A percentile compares a stretch with the other conserved stretches of the same genome.
These are phyloP conservation scores for Enteromius thamalakanensis DNA, from an alignment of 2,797 vertebrate genomes.

Conservation along the genomic window DNA sequence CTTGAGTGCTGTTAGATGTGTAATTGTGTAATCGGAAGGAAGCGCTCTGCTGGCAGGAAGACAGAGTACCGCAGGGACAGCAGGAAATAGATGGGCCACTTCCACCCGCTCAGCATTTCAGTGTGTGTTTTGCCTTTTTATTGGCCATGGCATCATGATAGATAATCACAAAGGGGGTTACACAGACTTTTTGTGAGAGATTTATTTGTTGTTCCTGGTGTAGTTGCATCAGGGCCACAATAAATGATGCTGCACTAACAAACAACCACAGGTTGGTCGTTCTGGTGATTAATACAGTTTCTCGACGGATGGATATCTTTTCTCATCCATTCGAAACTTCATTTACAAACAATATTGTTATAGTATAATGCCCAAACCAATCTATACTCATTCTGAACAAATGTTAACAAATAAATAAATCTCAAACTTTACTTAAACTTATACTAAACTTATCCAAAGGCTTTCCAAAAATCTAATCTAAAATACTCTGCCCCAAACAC, in stretches of 20 bases:
- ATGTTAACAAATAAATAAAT: too few relatives aligned
- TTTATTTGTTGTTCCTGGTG: slow-evolving; percentile 44
- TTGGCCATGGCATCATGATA: slow-evolving; percentile 51
- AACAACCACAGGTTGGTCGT: slow-evolving; percentile 33
- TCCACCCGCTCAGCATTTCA: slow-evolving; percentile 32
- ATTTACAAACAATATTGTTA: not conserved
- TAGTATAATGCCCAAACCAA: not conserved
- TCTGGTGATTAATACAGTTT: slow-evolving; percentile 13
- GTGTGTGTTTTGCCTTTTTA: slow-evolving; percentile 48
- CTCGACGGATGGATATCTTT: slow-evolving; percentile 13
- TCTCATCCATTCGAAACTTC: not conserved
- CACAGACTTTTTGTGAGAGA: slow-evolving; percentile 48
- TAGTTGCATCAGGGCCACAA: slow-evolving; percentile 16
- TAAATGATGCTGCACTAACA: slow-evolving; percentile 34
- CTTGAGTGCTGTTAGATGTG: slow-evolving; percentile 26
- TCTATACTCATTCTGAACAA: not conserved
- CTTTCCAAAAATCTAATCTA: not conserved
- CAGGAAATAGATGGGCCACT: slow-evolving; percentile 53
- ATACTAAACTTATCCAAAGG: not conserved
- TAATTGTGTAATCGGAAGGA: slow-evolving; percentile 60
- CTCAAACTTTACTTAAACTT: too few relatives aligned
- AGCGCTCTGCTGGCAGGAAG: slow-evolving; percentile 67
- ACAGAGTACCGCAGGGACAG: slow-evolving; percentile 68
- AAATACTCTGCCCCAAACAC: not conserved
- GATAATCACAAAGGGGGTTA: slow-evolving; percentile 48